Conservation (phyloP, 2,888 invertebrate genomes). For the Charanyca ferruginea region DNA sequence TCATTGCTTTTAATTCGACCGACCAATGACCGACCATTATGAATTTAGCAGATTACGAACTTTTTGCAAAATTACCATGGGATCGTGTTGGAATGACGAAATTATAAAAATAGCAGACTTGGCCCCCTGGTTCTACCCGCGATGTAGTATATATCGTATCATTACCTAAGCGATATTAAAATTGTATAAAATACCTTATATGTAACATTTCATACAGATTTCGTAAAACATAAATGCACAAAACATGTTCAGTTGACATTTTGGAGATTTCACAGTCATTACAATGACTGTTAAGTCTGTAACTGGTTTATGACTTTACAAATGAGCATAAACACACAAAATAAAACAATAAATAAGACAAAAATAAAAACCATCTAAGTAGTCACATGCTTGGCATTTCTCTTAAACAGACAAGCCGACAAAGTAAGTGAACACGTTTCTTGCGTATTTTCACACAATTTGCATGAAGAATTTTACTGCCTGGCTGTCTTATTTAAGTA, state of each 20-base stretch:
- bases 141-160: no score
- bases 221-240: conserved; percentile 6
- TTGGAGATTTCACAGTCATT: not conserved
- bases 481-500: conserved; percentile 20
- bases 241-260: not conserved
- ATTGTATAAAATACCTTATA: not conserved
- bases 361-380: conserved; percentile 6
- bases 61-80: no score
- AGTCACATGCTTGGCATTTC: conserved; percentile 31
- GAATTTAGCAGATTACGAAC: no score
- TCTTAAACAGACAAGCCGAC: not conserved
- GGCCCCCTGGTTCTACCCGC: no score
- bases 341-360: conserved; percentile 4
- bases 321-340: not conserved
- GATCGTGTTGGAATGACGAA: no score
- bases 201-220: not conserved
- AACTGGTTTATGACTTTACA: not conserved
- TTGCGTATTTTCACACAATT: conserved; percentile 45
- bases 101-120: no score
- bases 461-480: conserved; percentile 40
- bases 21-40: no score
- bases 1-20: no score
- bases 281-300: no score
- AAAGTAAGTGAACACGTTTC: conserved; percentile 11
- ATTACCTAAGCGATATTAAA: no score